Evolutionary conservation across 2,113 vertebrate genomes (phyloP).

Genomic region (Onychorhynchus coronatus): DNA sequence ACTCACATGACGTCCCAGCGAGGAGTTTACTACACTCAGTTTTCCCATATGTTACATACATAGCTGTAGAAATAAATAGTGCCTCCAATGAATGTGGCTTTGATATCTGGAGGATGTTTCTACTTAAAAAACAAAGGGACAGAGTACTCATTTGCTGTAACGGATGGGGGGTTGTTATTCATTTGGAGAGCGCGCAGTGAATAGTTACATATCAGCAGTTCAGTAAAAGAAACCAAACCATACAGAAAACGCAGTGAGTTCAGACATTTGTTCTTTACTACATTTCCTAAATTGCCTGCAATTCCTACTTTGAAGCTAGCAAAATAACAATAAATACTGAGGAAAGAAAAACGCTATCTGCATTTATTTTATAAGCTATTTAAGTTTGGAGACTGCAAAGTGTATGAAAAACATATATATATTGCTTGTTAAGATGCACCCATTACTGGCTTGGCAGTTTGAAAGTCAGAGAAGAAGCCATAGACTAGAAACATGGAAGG

Average conservation of each 20-base stretch:
- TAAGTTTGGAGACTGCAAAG: not conserved
- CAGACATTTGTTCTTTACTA: not conserved
- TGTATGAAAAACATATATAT: not conserved
- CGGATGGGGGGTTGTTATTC: not conserved
- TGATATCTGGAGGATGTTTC: conserved; percentile 39
- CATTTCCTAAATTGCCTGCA: not conserved
- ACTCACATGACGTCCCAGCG: not conserved
- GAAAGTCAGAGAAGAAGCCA: not conserved
- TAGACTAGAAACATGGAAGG: not conserved
- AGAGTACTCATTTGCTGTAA: not conserved
- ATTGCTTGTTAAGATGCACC: not conserved
- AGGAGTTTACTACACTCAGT: not conserved
- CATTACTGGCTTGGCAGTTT: not conserved
- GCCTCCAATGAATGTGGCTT: conserved; percentile 6
- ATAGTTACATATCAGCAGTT: conserved; percentile 3
- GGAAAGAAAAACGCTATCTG: conserved; percentile 30
- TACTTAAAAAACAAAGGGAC: conserved; percentile 3
- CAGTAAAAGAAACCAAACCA: not conserved
- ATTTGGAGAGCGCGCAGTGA: not conserved
- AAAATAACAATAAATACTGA: not conserved
- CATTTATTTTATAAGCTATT: conserved; percentile 30
- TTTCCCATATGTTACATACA: not conserved
- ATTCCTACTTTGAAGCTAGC: not conserved
- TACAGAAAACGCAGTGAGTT: not conserved
- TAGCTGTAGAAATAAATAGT: not conserved